Percentiles rank a stretch among this genome's conserved stretches.
Conservation (phyloP, 2,888 invertebrate genomes). For the Malacosoma neustria region DNA sequence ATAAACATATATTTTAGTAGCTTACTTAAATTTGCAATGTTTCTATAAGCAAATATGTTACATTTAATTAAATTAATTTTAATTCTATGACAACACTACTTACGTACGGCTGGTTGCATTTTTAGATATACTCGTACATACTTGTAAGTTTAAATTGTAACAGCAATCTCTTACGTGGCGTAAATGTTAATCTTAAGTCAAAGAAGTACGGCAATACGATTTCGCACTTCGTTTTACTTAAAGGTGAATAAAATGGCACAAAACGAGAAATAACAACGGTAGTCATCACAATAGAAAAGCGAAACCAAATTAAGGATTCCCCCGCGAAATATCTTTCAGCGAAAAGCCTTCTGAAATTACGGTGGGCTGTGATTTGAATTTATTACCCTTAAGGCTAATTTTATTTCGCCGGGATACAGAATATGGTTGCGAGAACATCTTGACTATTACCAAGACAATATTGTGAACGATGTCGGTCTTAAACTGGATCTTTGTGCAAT, state of each 20-base stretch:
- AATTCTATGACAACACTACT: too few relatives aligned
- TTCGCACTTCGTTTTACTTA: slow-evolving; percentile 13
- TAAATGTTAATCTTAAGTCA: too few relatives aligned
- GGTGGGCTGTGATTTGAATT: slow-evolving; percentile 67
- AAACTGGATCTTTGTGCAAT: slow-evolving; percentile 39
- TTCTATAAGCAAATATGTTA: too few relatives aligned
- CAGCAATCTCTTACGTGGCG: too few relatives aligned
- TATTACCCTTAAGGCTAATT: slow-evolving; percentile 64
- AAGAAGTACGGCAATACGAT: too few relatives aligned
- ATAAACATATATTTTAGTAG: too few relatives aligned
- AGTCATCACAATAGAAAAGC: slow-evolving; percentile 55
- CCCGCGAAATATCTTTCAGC: slow-evolving; percentile 53
- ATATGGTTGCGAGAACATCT: slow-evolving; percentile 35
- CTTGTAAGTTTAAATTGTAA: too few relatives aligned
- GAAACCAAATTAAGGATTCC: slow-evolving; percentile 66
- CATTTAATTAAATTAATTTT: too few relatives aligned
- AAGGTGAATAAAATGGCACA: slow-evolving; percentile 29
- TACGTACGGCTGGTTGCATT: too few relatives aligned
- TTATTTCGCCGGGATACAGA: slow-evolving; percentile 49
- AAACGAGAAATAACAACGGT: slow-evolving; percentile 45
- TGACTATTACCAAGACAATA: slow-evolving; percentile 47
- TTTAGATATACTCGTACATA: too few relatives aligned
- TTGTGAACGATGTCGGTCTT: slow-evolving; percentile 39
- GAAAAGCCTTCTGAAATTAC: slow-evolving; percentile 64
- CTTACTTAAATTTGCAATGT: too few relatives aligned